Conservation (phyloP, 2,888 invertebrate species). For the Eudemis profundana region DNA sequence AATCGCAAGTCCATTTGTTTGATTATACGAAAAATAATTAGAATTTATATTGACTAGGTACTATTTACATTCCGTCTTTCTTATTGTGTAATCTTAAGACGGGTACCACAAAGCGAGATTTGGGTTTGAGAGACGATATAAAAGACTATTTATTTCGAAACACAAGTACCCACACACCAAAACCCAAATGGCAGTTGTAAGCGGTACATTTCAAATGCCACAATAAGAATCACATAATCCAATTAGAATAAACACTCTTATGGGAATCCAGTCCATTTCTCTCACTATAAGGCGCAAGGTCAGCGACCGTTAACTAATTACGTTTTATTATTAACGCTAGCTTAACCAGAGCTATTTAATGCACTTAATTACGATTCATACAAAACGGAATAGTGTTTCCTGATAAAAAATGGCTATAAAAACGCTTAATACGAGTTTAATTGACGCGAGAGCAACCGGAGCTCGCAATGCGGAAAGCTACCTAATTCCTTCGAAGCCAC, state of each 20-base stretch:
- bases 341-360: conserved; percentile 8
- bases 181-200: too few relatives aligned
- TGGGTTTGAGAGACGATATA: too few relatives aligned
- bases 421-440: conserved; percentile 4
- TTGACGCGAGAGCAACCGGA: conserved; percentile 24
- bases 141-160: too few relatives aligned
- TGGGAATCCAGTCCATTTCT: neutral
- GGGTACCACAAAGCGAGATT: too few relatives aligned
- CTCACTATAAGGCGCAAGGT: neutral
- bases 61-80: neutral
- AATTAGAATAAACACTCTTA: neutral
- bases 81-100: too few relatives aligned
- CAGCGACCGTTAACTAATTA: conserved; percentile 18
- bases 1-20: neutral
- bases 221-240: neutral
- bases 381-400: conserved; percentile 9
- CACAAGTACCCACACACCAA: too few relatives aligned
- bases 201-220: neutral
- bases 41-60: neutral
- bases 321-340: neutral
- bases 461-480: conserved; percentile 21
- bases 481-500: conserved; percentile 20
- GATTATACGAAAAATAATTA: neutral
- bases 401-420: conserved; percentile 1
- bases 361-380: conserved; percentile 21